Conservation (phyloP, 2,888 invertebrate species). For the Hybos culiciformis region DNA sequence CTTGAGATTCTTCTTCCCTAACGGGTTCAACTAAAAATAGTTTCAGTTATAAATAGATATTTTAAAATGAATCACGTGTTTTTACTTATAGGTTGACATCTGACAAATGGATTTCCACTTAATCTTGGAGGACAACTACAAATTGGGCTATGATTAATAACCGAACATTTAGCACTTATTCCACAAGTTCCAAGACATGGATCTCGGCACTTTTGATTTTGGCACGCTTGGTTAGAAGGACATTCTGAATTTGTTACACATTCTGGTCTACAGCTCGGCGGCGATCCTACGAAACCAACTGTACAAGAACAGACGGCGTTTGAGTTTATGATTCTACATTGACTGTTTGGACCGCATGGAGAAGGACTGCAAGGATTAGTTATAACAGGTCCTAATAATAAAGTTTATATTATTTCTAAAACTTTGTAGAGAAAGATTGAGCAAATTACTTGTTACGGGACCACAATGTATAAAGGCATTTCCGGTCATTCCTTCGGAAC, state of each 20-base stretch:
- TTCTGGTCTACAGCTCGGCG: constrained; percentile 57
- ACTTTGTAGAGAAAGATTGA: background rate
- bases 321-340: constrained; percentile 46
- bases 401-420: background rate
- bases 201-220: constrained; percentile 53
- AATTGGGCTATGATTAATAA: constrained; percentile 62
- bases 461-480: constrained; percentile 54
- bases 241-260: constrained; percentile 61
- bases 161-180: constrained; percentile 55
- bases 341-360: constrained; percentile 50
- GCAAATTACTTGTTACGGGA: constrained; percentile 38
- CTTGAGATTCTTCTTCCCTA: constrained; percentile 18
- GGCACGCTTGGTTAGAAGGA: constrained; percentile 53
- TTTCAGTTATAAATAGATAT: too few species aligned
- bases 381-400: constrained; percentile 16
- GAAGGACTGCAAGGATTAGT: constrained; percentile 44
- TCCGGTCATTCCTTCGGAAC: constrained; percentile 46
- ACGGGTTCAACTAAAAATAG: too few species aligned
- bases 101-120: constrained; percentile 52
- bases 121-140: constrained; percentile 51
- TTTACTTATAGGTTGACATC: constrained; percentile 44
- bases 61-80: too few species aligned
- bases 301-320: constrained; percentile 58
- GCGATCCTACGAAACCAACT: constrained; percentile 46
- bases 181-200: constrained; percentile 65